Evolutionary conservation across 2,113 vertebrate species (phyloP).

Genomic region (Colius striatus): DNA sequence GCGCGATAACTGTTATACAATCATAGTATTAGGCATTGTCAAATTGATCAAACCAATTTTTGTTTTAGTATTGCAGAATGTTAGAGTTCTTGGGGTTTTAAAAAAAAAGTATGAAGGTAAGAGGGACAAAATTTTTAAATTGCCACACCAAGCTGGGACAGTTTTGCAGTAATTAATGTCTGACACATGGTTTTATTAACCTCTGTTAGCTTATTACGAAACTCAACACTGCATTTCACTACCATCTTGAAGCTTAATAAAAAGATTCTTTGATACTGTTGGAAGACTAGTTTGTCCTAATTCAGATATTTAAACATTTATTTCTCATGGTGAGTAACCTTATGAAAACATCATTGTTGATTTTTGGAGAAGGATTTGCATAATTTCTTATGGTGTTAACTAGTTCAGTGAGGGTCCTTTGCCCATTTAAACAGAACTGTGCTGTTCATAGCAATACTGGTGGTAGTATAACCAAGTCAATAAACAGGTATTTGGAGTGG

Average conservation of each 20-base stretch:
- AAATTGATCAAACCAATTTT: neutral
- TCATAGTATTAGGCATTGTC: neutral
- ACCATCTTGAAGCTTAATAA: neutral
- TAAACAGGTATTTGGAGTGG: neutral
- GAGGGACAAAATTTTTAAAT: neutral
- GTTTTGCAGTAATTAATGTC: neutral
- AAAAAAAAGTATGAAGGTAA: neutral
- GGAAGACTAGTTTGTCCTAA: neutral
- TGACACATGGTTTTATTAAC: neutral
- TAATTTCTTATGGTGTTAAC: neutral
- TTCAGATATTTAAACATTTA: neutral
- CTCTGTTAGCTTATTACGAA: neutral
- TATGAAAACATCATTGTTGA: neutral
- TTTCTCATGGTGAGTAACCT: neutral
- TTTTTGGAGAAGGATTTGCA: neutral
- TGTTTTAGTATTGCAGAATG: neutral
- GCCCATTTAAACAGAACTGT: neutral
- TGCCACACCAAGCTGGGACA: neutral
- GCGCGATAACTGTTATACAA: neutral
- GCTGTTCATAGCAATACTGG: neutral
- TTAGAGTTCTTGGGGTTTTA: neutral
- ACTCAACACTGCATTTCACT: neutral
- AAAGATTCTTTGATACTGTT: neutral
- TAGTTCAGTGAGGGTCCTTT: neutral
- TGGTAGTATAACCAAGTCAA: neutral